A percentile compares a stretch with the other conserved stretches of the same genome.
phyloP scores from a whole-genome alignment of 2,113 vertebrate genomes.

The Pteronura brasiliensis region DNA sequence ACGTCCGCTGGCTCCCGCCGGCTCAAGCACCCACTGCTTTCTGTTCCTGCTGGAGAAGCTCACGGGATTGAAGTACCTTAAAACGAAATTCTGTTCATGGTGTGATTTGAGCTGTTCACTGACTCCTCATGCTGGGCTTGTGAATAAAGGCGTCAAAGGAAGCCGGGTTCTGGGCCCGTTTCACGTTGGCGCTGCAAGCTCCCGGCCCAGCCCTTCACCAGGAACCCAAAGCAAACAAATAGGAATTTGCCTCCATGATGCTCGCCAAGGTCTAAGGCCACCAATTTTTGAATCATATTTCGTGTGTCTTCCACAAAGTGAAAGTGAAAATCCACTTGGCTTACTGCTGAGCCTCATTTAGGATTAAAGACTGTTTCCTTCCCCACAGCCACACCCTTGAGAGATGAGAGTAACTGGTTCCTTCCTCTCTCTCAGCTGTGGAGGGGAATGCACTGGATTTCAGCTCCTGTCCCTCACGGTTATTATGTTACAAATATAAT shows the following conservation, averaged over 20 bases:
- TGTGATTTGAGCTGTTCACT: neutral
- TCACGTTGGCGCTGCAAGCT: neutral
- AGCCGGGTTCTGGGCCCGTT: neutral
- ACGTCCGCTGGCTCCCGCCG: neutral
- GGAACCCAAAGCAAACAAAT: neutral
- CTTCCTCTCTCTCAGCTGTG: neutral
- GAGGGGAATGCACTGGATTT: slow-evolving; percentile 5
- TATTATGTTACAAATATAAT: neutral
- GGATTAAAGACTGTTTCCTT: neutral
- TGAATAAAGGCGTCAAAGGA: slow-evolving; percentile 11
- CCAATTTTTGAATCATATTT: neutral
- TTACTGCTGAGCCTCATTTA: neutral
- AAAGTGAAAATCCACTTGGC: neutral
- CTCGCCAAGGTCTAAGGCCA: neutral
- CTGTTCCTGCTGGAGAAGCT: neutral
- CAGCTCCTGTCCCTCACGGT: neutral
- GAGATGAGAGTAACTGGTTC: slow-evolving; percentile 1
- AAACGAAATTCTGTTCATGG: neutral
- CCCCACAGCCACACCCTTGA: neutral
- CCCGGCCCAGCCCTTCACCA: neutral
- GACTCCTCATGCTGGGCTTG: neutral
- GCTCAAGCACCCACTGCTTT: neutral
- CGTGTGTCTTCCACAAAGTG: neutral
- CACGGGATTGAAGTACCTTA: neutral
- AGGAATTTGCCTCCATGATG: neutral